Base-by-base conservation (phyloP, 2,797 vertebrate genomes). In the Manis crassicaudata region DNA sequence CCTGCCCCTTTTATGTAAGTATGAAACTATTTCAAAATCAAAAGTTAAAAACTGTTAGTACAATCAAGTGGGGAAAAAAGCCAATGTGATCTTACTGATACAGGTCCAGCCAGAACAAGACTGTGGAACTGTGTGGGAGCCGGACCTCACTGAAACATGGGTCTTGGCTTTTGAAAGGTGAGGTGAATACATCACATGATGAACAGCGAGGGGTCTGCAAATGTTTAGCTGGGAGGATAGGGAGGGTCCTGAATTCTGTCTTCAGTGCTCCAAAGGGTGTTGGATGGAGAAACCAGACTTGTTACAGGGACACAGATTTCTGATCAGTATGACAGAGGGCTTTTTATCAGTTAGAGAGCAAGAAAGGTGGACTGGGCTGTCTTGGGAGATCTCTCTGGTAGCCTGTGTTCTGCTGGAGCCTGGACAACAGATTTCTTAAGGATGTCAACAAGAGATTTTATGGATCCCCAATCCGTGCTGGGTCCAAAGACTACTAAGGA, bases 1-100 rank as follows among this genome's bases (percentile, higher is more conserved):
- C 35, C 46, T 65, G 25, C 2, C 81, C 35, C 32, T 90, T 84
- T 88, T 79, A 40, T 73, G 6, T 85, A 83, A 94, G 58, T 84
- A 60, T 32, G 12, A 93, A 96, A 84, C 52, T 40, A 93, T 60
- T 72, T 76, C 21, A 77, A 75, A 94, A 87, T 65, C 50, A 37
- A 62, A 90, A 60, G 37, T 63, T 63, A 62, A 67, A 92, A 82
- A 93, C 68, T 65, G 37, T 84, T 81, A 75, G 76, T 62, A 79
- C 32, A 68, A 82, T 50, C 18, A 76, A 76, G 76, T 10, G 32
- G 9, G 17, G 4, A n/a, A n/a, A 12, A 58, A 75, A 76, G 32
- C 27, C 32, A 52, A 14, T 16, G 79, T 79, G 43, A 20, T 46
- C 43, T 72, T 40, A 63, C 50, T 23, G 80, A 29, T 27, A n/a